A percentile compares a stretch with the other conserved stretches of the same genome.
These are phyloP conservation scores for Eriocheir sinensis DNA, from an alignment of 1,140 invertebrate species.

Conservation along the genomic window DNA sequence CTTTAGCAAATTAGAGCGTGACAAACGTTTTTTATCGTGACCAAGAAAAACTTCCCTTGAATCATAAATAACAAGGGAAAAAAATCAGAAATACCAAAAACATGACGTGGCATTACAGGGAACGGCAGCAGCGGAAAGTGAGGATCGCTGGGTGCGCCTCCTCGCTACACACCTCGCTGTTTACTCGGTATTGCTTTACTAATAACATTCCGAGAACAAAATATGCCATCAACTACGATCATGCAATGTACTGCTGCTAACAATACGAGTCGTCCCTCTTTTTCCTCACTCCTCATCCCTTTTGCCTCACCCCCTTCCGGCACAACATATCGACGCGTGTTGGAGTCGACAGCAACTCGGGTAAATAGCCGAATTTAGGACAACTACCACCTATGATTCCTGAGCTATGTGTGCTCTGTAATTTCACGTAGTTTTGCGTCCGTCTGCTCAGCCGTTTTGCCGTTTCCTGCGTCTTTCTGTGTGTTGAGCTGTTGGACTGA, in stretches of 20 bases:
- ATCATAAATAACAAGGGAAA: no score
- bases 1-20: no score
- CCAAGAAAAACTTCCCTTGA: no score
- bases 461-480: no score
- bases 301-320: background rate
- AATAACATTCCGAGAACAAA: background rate
- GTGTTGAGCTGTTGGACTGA: no score
- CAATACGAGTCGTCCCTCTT: background rate
- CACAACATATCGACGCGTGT: background rate
- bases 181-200: conserved; percentile 1
- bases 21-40: no score
- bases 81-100: no score
- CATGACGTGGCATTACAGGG: background rate
- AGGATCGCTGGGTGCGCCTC: background rate
- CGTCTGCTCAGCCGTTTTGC: background rate
- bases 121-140: background rate
- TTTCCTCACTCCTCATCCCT: background rate
- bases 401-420: background rate
- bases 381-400: conserved; percentile 2
- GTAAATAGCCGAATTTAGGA: background rate
- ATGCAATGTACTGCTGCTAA: conserved; percentile 12
- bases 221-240: background rate
- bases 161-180: background rate
- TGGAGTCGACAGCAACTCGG: background rate
- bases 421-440: conserved; percentile 26